Evolutionary conservation across 2,113 vertebrate genomes (phyloP).

Genomic region (Pseudolaguvia tuberculata): DNA sequence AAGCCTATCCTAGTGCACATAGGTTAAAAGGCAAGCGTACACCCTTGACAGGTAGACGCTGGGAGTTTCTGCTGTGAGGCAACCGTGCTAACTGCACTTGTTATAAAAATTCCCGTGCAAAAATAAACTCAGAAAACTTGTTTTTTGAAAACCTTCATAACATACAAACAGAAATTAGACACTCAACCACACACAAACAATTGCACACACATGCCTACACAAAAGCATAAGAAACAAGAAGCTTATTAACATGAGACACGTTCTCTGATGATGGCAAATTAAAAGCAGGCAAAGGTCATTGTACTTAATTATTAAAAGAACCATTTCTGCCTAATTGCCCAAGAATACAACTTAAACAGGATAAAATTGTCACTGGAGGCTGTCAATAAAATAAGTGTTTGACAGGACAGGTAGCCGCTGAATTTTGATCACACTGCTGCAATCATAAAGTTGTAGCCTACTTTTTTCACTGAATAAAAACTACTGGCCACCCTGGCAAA

Average conservation of each 20-base stretch:
- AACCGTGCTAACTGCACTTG: no score
- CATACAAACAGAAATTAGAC: not conserved
- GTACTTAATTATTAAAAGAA: slow-evolving; percentile 21
- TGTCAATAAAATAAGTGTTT: slow-evolving; percentile 32
- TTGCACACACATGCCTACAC: not conserved
- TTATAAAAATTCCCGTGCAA: no score
- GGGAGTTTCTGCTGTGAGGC: no score
- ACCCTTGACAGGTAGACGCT: no score
- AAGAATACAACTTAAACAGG: slow-evolving; percentile 14
- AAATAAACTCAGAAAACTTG: no score
- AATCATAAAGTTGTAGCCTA: slow-evolving; percentile 33
- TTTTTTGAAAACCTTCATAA: not conserved
- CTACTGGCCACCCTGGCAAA: slow-evolving; percentile 36
- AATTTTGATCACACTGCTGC: slow-evolving; percentile 46
- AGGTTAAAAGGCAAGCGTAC: no score
- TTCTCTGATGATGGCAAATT: slow-evolving; percentile 14
- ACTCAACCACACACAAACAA: no score
- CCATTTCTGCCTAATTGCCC: not conserved
- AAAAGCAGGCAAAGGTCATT: slow-evolving; percentile 23
- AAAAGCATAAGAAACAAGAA: slow-evolving; percentile 4
- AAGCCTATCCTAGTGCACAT: no score
- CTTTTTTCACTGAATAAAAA: slow-evolving; percentile 44
- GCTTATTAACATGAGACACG: slow-evolving; percentile 19
- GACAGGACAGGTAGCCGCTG: slow-evolving; percentile 20
- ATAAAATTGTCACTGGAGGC: not conserved